phyloP scores from a whole-genome alignment of 2,888 invertebrate genomes.

The Pristionchus mayeri region DNA sequence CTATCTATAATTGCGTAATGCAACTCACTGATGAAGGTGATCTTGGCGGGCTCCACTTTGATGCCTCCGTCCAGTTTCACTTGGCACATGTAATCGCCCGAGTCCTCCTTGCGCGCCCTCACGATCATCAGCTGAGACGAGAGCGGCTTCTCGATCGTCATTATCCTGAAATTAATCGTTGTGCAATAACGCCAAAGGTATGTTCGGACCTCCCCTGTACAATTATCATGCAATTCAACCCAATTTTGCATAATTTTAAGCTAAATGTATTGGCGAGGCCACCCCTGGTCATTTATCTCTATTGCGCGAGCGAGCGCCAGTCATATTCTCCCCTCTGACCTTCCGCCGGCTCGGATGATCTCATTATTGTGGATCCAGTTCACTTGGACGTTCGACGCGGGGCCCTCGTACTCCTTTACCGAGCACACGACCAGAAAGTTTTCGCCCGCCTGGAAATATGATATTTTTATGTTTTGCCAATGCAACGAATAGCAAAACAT shows the following conservation, averaged over 20 bases:
- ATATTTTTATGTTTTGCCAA: too few relatives aligned
- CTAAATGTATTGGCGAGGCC: too few relatives aligned
- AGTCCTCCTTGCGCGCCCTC: slow-evolving; percentile 58
- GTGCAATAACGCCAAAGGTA: too few relatives aligned
- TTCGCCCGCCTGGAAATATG: slow-evolving; percentile 53
- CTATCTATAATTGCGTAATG: too few relatives aligned
- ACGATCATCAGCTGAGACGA: slow-evolving; percentile 64
- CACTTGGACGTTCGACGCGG: slow-evolving; percentile 63
- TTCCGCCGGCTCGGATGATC: slow-evolving; percentile 45
- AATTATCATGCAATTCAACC: too few relatives aligned
- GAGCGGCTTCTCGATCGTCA: slow-evolving; percentile 62
- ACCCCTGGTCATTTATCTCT: background rate
- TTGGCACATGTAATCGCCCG: slow-evolving; percentile 61
- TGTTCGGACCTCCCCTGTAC: too few relatives aligned
- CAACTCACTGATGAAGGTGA: slow-evolving; percentile 63
- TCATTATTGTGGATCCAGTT: slow-evolving; percentile 60
- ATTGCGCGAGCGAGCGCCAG: background rate
- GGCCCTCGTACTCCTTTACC: slow-evolving; percentile 62
- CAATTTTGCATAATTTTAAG: too few relatives aligned
- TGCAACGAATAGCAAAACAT: too few relatives aligned
- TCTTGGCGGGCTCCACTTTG: slow-evolving; percentile 57
- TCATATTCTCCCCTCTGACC: slow-evolving; percentile 17
- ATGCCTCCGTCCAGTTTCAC: slow-evolving; percentile 56
- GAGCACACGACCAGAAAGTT: slow-evolving; percentile 64
- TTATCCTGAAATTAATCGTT: slow-evolving; percentile 58